Evolutionary conservation across 2,888 invertebrate species (phyloP).

Genomic region (Willowsia nigromaculata): DNA sequence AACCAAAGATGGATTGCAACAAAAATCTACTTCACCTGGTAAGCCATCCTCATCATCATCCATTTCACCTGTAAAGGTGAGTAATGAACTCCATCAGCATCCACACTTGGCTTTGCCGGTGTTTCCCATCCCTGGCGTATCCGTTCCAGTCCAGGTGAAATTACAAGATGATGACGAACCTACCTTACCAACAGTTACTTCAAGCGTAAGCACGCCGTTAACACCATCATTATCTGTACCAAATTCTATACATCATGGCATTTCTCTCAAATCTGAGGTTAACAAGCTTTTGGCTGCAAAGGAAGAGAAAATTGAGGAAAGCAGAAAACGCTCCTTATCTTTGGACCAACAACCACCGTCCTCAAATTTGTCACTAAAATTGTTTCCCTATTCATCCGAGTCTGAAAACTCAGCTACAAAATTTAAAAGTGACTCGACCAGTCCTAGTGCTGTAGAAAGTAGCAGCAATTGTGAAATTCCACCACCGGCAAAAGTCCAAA

Average conservation of each 20-base stretch:
- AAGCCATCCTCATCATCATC: slow-evolving; percentile 34
- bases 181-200: slow-evolving; percentile 23
- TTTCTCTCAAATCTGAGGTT: slow-evolving; percentile 52
- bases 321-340: slow-evolving; percentile 42
- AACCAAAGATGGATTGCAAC: slow-evolving; percentile 34
- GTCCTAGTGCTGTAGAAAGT: neutral
- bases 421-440: slow-evolving; percentile 41
- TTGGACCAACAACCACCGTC: slow-evolving; percentile 7
- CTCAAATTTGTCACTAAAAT: neutral
- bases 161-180: slow-evolving; percentile 59
- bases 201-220: neutral
- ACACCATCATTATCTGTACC: neutral
- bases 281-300: slow-evolving; percentile 41
- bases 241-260: neutral
- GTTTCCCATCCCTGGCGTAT: slow-evolving; percentile 74
- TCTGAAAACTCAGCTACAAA: neutral
- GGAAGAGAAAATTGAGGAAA: slow-evolving; percentile 40
- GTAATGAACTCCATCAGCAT: slow-evolving; percentile 25
- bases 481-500: slow-evolving; percentile 65
- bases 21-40: slow-evolving; percentile 46
- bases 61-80: slow-evolving; percentile 52
- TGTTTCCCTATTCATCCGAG: neutral
- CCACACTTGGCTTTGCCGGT: slow-evolving; percentile 62
- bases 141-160: slow-evolving; percentile 74
- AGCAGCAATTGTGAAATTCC: slow-evolving; percentile 46